phyloP scores from a whole-genome alignment of 2,113 vertebrate species.

The Oreocharis arfaki region DNA sequence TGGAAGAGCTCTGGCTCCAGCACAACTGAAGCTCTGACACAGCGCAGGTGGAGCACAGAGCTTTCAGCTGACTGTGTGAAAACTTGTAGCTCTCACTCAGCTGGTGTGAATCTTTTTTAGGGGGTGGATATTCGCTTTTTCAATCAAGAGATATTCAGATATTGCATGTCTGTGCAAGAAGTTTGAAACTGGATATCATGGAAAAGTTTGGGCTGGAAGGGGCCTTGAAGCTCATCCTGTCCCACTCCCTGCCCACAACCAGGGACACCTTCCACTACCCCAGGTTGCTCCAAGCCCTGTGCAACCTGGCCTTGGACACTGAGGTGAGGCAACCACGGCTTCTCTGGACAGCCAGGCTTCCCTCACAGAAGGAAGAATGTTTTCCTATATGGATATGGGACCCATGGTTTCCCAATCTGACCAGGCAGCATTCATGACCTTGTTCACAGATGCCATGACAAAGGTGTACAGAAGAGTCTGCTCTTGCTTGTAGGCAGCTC shows the following conservation, averaged over 20 bases:
- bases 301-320: too few relatives aligned
- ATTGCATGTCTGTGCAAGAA: rapidly evolving
- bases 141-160: background rate
- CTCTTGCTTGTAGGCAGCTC: background rate
- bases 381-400: background rate
- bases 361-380: background rate
- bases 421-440: background rate
- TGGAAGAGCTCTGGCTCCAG: background rate
- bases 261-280: background rate
- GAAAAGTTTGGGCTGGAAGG: background rate
- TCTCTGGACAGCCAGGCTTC: background rate
- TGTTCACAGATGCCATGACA: background rate
- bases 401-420: background rate
- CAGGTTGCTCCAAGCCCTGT: background rate
- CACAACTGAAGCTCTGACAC: background rate
- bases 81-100: background rate
- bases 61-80: background rate
- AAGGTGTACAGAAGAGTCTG: background rate
- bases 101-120: too few relatives aligned
- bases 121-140: background rate
- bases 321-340: background rate
- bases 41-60: background rate
- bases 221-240: background rate
- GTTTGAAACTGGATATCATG: background rate
- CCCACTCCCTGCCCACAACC: rapidly evolving